Evolutionary conservation across 2,797 vertebrate species (phyloP).

Genomic region (Mastacembelus armatus): DNA sequence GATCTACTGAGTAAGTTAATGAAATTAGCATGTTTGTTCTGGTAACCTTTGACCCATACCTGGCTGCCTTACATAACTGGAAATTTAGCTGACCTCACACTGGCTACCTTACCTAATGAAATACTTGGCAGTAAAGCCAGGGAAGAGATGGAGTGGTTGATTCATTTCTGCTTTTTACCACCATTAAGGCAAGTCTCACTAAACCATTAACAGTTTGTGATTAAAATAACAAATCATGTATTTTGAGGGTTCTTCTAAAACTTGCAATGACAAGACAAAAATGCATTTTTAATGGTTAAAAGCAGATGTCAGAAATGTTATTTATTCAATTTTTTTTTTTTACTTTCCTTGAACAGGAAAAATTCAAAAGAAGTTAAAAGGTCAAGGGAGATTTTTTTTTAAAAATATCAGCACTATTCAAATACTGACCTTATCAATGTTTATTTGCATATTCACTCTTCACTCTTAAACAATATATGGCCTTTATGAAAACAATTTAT

Average conservation of each 20-base stretch:
- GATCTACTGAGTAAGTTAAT: constrained; percentile 14
- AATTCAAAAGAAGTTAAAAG: constrained; percentile 55
- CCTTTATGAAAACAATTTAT: constrained; percentile 76
- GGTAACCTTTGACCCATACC: constrained; percentile 1
- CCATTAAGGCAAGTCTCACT: neutral
- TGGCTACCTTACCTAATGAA: constrained; percentile 9
- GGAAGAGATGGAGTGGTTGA: constrained; percentile 19
- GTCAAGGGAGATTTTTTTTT: constrained; percentile 53
- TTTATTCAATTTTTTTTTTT: constrained; percentile 17
- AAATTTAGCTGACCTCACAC: neutral
- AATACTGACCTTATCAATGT: constrained; percentile 81
- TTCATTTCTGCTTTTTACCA: constrained; percentile 3
- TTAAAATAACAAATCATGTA: neutral
- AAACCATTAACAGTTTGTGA: neutral
- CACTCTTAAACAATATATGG: constrained; percentile 69
- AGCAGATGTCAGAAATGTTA: no score
- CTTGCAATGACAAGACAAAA: neutral
- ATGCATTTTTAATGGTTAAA: neutral
- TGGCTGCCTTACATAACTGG: constrained; percentile 5
- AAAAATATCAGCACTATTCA: constrained; percentile 72
- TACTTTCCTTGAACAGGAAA: neutral
- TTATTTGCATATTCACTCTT: constrained; percentile 68
- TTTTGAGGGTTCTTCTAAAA: neutral
- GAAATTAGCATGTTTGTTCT: neutral
- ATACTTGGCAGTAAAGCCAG: neutral